phyloP scores from a whole-genome alignment of 2,797 vertebrate genomes.

The Danio albolineatus region DNA sequence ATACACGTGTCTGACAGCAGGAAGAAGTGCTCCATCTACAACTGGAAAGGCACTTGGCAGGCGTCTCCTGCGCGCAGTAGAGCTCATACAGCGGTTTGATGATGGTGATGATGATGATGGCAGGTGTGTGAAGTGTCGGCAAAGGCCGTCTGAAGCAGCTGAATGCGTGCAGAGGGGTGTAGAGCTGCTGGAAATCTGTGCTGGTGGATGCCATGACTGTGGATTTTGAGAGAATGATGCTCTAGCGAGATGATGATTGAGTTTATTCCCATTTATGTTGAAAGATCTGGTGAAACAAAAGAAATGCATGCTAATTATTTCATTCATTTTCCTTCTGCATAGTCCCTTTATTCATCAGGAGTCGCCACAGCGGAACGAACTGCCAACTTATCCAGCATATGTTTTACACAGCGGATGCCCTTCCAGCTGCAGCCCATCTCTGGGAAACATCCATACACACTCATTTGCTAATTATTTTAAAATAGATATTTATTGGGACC shows the following conservation, averaged over 20 bases:
- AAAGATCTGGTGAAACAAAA: conserved; percentile 33
- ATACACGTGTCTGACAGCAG: conserved; percentile 71
- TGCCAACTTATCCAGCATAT: too few relatives aligned
- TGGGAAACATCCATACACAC: too few relatives aligned
- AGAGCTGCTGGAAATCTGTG: neutral
- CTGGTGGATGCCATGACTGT: conserved; percentile 14
- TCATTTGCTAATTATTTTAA: too few relatives aligned
- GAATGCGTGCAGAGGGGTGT: conserved; percentile 25
- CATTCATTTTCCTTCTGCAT: too few relatives aligned
- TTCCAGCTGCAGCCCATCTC: too few relatives aligned
- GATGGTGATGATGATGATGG: conserved; percentile 21
- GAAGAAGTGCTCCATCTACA: conserved; percentile 72
- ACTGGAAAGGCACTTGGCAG: conserved; percentile 77
- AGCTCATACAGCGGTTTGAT: conserved; percentile 63
- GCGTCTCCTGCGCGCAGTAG: conserved; percentile 59
- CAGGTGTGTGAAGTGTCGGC: conserved; percentile 66
- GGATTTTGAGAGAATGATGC: conserved; percentile 18
- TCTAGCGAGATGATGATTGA: conserved; percentile 16
- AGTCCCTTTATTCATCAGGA: too few relatives aligned
- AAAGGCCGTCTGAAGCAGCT: conserved; percentile 21
- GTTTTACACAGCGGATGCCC: too few relatives aligned
- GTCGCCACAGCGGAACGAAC: too few relatives aligned
- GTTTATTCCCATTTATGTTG: neutral
- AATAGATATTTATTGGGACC: too few relatives aligned
- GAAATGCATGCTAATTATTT: neutral